These are phyloP conservation scores for Ostrea denselamellosa DNA, from an alignment of 1,140 invertebrate species.

Conservation along the genomic window DNA sequence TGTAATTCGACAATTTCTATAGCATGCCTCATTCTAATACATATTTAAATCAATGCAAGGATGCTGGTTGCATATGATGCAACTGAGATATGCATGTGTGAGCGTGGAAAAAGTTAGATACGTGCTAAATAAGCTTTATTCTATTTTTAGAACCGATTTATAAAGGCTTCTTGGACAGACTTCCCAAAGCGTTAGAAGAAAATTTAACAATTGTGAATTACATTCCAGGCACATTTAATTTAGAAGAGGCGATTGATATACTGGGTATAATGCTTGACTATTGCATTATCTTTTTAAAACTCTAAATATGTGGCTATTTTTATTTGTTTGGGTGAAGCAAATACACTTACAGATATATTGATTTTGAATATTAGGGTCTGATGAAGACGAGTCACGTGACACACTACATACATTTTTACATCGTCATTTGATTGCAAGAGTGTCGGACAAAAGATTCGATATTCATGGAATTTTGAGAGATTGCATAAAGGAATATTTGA, in stretches of 20 bases:
- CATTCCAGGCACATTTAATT: slow-evolving; percentile 51
- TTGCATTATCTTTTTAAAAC: neutral
- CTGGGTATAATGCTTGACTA: slow-evolving; percentile 38
- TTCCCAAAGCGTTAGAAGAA: slow-evolving; percentile 41
- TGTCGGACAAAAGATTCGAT: slow-evolving; percentile 46
- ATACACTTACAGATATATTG: too few species aligned
- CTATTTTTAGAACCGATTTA: slow-evolving; percentile 47
- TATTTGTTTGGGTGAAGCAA: too few species aligned
- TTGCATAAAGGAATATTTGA: slow-evolving; percentile 41
- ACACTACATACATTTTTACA: slow-evolving; percentile 37
- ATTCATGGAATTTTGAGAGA: slow-evolving; percentile 55
- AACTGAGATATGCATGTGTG: too few species aligned
- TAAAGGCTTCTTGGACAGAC: slow-evolving; percentile 48
- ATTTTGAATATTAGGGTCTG: neutral
- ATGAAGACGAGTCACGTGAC: neutral
- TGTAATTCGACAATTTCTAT: too few species aligned
- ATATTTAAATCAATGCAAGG: too few species aligned
- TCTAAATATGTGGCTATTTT: too few species aligned
- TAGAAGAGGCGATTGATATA: slow-evolving; percentile 28
- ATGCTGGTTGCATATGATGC: too few species aligned
- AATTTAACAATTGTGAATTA: slow-evolving; percentile 44
- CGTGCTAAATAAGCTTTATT: too few species aligned
- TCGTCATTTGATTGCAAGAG: slow-evolving; percentile 44
- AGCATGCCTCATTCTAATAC: too few species aligned
- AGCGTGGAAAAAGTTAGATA: too few species aligned